Evolutionary conservation across 1,140 invertebrate species (phyloP), one percentile per base, ranked within the genome.

Genomic region (Dryas iulia): DNA sequence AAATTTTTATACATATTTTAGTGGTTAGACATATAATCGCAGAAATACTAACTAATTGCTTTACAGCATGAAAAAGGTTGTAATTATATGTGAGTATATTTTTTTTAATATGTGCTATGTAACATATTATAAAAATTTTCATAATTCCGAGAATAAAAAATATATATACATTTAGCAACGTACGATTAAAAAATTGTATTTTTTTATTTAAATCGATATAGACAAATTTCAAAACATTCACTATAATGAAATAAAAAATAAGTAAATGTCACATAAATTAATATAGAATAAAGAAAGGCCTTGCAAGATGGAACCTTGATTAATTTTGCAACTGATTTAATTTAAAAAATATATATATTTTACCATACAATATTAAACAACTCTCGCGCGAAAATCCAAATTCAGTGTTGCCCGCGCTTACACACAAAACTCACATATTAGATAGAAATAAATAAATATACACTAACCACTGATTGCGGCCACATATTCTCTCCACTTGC

Each of bases 401-500:
- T 30, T 18, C 23, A 65, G 60, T 67, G 65, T 67, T 68, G 56
- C 65, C 56, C 39, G 54, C 35, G 54, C 58, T 23, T 24, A 23
- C 26, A 63, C 56, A 23, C n/a, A 66, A 57, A 21, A 60, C 25
- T 23, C 11, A 61, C 28, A 25, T 30, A 11, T 66, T 10, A 59
- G 10, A 39, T 12, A 25, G 8, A 76, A 70, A 74, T 69, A 75
- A 70, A 76, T 58, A 79, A 67, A 76, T 66, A 69, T 79, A 77
- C 65, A 87, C 88, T 79, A 79, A 90, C 88, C 88, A 82, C 88
- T 90, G 76, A 90, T 82, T 71, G 88, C 88, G 54, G 85, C 79
- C 61, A 82, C 82, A 79, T 90, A 90, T 83, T 90, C 88, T 64
- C 86, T 89, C 84, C 86, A 89, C 67, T 88, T 89, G 77, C 78